Conservation (phyloP, 53 echinoderm and acorn worm genomes). For the Pentamera pediparva region DNA sequence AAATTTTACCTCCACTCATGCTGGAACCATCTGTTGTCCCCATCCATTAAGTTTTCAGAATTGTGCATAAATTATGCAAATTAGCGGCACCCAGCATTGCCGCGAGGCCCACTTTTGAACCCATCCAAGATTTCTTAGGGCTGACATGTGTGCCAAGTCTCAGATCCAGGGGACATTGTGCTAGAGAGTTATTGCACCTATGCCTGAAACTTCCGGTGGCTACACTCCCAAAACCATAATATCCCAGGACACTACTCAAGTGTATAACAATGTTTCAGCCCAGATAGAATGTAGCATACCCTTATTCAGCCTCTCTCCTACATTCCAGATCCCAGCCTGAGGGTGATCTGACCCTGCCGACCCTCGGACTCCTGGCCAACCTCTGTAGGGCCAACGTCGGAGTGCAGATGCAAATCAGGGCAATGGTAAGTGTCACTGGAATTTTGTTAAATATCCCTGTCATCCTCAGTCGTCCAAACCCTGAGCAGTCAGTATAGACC, state of each 20-base stretch:
- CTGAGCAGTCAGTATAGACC: too few species aligned
- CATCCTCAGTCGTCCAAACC: background rate
- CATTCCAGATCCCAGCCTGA: slow-evolving; percentile 56
- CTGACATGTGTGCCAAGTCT: too few species aligned
- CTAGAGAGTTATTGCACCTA: too few species aligned
- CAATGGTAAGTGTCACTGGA: slow-evolving; percentile 51
- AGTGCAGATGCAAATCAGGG: slow-evolving; percentile 54
- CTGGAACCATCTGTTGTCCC: background rate
- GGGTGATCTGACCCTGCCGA: slow-evolving; percentile 67
- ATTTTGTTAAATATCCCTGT: background rate
- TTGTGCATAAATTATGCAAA: too few species aligned
- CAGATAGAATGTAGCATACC: background rate
- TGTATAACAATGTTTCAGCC: too few species aligned
- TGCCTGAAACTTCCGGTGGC: too few species aligned
- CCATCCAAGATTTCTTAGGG: too few species aligned
- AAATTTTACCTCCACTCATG: background rate
- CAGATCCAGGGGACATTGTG: too few species aligned
- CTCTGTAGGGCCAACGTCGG: slow-evolving; percentile 37
- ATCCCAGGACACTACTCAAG: too few species aligned
- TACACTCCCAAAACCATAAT: too few species aligned
- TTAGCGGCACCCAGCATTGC: too few species aligned
- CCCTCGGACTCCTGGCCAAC: slow-evolving; percentile 81
- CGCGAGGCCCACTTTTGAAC: too few species aligned
- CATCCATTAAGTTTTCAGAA: background rate
- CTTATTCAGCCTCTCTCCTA: background rate